Conservation (phyloP, 2,797 vertebrate genomes). For the Poecile montanus region DNA sequence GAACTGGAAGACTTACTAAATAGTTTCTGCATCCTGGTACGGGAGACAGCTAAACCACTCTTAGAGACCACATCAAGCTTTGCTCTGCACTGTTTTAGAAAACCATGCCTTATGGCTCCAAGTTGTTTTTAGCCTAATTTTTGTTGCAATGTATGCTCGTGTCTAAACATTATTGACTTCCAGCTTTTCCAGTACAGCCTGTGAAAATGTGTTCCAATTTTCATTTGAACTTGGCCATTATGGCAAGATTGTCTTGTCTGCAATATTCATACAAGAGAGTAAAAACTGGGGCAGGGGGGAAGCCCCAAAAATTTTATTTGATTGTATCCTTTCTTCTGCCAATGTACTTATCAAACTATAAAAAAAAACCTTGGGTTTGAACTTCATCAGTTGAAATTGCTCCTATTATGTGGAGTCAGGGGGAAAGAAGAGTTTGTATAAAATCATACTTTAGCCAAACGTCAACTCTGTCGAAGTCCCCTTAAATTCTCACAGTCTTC, state of each 20-base stretch:
- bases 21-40: background rate
- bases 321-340: background rate
- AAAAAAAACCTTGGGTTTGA: background rate
- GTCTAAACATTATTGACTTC: background rate
- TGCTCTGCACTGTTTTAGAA: background rate
- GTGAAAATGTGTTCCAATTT: background rate
- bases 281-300: background rate
- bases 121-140: background rate
- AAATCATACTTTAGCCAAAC: background rate
- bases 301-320: background rate
- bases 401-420: background rate
- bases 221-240: background rate
- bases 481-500: background rate
- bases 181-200: background rate
- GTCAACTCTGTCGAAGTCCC: background rate
- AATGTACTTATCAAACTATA: background rate
- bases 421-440: fast-evolving
- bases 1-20: background rate
- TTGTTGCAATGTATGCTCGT: background rate
- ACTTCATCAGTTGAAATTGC: background rate
- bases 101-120: background rate
- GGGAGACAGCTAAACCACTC: background rate
- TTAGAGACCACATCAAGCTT: background rate
- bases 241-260: background rate
- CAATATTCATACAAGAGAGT: background rate